phyloP scores from a whole-genome alignment of 2,113 vertebrate species.

The Callorhinus ursinus region DNA sequence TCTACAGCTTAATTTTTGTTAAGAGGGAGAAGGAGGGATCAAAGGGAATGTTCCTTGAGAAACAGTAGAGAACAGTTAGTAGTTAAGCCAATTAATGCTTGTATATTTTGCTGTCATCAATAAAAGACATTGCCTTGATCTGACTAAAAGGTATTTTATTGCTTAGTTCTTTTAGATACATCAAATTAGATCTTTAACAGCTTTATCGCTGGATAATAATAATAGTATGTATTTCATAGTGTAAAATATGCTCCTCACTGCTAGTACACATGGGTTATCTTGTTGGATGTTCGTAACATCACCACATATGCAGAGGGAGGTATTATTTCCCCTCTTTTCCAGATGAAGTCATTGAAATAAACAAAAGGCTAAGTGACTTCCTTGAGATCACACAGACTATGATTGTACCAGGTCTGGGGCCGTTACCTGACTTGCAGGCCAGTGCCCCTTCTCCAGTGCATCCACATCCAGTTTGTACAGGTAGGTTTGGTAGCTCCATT shows the following conservation, averaged over 20 bases:
- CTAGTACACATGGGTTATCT: background rate
- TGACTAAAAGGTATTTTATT: background rate
- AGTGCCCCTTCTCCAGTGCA: background rate
- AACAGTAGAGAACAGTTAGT: background rate
- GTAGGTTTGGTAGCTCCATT: background rate
- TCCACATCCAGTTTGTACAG: too few species aligned
- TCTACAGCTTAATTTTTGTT: slow-evolving; percentile 40
- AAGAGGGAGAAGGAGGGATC: background rate
- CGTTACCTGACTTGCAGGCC: accelerated
- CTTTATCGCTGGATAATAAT: background rate
- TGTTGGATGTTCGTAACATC: background rate
- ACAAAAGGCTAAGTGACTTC: background rate
- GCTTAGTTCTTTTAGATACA: background rate
- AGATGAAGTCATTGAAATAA: background rate
- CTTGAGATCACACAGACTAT: accelerated
- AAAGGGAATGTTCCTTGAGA: slow-evolving; percentile 54
- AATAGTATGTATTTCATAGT: background rate
- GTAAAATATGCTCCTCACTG: background rate
- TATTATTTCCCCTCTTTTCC: background rate
- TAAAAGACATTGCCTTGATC: background rate
- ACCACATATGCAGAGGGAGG: background rate
- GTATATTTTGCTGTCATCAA: background rate
- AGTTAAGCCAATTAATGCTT: background rate
- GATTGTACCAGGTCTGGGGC: background rate
- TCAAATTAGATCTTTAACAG: background rate